These are phyloP conservation scores for Drosophila varians DNA, from an alignment of 1,140 invertebrate species.

Conservation along the genomic window DNA sequence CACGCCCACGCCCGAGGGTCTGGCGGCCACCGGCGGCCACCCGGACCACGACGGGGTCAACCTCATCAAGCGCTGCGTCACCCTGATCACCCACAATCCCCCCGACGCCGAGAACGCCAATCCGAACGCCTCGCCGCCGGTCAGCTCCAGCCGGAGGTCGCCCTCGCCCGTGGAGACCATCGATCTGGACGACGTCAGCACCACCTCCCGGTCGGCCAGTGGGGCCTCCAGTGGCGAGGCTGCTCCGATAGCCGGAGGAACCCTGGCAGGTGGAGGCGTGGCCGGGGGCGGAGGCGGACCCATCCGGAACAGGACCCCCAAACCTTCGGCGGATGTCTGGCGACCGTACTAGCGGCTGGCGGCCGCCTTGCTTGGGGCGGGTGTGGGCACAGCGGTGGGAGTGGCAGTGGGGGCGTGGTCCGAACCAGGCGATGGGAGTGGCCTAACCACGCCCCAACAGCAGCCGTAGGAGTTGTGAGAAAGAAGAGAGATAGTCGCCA, in stretches of 20 bases:
- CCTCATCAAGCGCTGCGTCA: slow-evolving; percentile 77
- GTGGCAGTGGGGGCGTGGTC: not conserved
- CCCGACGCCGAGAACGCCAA: slow-evolving; percentile 77
- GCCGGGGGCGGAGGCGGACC: slow-evolving; percentile 64
- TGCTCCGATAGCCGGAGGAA: not conserved
- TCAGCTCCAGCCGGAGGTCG: slow-evolving; percentile 74
- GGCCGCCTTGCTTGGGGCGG: slow-evolving; percentile 68
- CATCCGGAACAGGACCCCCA: slow-evolving; percentile 76
- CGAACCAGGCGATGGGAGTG: not conserved
- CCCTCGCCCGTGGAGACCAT: slow-evolving; percentile 79
- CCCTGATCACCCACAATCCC: slow-evolving; percentile 76
- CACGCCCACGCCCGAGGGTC: not conserved
- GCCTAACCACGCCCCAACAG: not conserved
- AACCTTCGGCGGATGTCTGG: slow-evolving; percentile 80
- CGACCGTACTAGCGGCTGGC: slow-evolving; percentile 83
- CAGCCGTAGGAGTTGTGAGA: slow-evolving; percentile 27
- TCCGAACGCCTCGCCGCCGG: slow-evolving; percentile 79
- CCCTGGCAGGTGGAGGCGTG: slow-evolving; percentile 10
- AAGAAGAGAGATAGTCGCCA: slow-evolving; percentile 41
- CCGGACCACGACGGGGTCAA: slow-evolving; percentile 62
- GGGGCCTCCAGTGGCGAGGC: slow-evolving; percentile 39
- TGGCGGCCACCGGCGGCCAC: not conserved
- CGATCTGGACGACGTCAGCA: slow-evolving; percentile 79
- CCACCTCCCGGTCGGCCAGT: slow-evolving; percentile 70
- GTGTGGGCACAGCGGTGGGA: not conserved